These are phyloP conservation scores for Fistularia commersonii DNA, from an alignment of 2,797 vertebrate genomes.

Conservation along the genomic window DNA sequence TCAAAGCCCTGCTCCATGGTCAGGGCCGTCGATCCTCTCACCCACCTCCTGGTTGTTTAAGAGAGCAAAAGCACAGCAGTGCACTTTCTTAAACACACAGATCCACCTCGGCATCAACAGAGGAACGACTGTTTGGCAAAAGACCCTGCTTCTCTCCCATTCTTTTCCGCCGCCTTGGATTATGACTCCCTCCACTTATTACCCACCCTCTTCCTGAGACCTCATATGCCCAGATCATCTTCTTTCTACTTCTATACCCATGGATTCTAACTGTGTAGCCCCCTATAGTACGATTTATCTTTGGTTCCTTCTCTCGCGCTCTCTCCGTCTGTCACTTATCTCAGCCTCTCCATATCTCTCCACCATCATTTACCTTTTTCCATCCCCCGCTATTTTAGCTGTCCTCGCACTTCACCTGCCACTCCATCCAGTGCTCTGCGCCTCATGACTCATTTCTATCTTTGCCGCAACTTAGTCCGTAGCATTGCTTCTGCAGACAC, in stretches of 20 bases:
- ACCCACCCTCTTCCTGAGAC: conserved; percentile 50
- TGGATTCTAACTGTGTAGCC: conserved; percentile 10
- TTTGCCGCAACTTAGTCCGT: conserved; percentile 50
- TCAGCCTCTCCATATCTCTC: conserved; percentile 41
- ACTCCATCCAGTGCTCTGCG: conserved; percentile 38
- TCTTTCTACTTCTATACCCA: conserved; percentile 13
- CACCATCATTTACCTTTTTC: conserved; percentile 49
- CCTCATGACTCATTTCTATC: conserved; percentile 44
- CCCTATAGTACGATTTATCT: conserved; percentile 52
- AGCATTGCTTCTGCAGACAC: conserved; percentile 42
- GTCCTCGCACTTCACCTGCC: conserved; percentile 53
- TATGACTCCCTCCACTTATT: conserved; percentile 43
- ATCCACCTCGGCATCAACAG: conserved; percentile 49
- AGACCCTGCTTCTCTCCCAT: conserved; percentile 24
- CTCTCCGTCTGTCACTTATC: conserved; percentile 58
- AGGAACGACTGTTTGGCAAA: conserved; percentile 54
- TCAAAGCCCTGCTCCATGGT: conserved; percentile 65
- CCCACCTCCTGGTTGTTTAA: conserved; percentile 68
- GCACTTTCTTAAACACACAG: conserved; percentile 68
- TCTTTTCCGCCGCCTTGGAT: conserved; percentile 45
- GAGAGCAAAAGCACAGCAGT: conserved; percentile 67
- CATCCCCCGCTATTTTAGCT: conserved; percentile 47
- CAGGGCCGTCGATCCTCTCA: conserved; percentile 60
- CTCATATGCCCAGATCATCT: conserved; percentile 51
- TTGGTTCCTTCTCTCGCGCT: conserved; percentile 37